Conservation (phyloP, 2,888 invertebrate genomes). For the Drosophila lutescens region DNA sequence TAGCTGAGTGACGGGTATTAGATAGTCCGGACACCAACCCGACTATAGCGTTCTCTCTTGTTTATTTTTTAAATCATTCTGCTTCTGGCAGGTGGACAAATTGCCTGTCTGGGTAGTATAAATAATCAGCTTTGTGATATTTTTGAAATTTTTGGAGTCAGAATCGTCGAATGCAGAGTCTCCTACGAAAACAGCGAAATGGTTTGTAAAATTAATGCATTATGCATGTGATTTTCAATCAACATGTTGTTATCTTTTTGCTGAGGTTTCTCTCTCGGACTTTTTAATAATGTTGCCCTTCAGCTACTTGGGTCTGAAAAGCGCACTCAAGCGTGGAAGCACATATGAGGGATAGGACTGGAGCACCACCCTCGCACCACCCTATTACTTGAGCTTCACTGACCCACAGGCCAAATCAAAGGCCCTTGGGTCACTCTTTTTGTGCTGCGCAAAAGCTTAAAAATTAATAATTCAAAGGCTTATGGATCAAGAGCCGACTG, state of each 20-base stretch:
- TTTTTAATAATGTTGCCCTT: constrained; percentile 39
- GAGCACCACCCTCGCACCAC: constrained; percentile 36
- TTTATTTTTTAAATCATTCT: constrained; percentile 37
- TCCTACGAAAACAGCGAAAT: constrained; percentile 1
- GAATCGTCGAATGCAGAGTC: constrained; percentile 6
- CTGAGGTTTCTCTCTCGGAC: constrained; percentile 30
- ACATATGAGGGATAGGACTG: constrained; percentile 39
- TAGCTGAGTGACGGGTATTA: too few relatives aligned
- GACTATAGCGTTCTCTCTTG: too few relatives aligned
- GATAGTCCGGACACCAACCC: too few relatives aligned
- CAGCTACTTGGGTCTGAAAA: constrained; percentile 72
- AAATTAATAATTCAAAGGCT: constrained; percentile 79
- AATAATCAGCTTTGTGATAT: constrained; percentile 53
- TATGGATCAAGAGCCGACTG: constrained; percentile 59
- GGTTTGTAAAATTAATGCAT: constrained; percentile 56
- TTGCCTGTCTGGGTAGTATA: constrained; percentile 50
- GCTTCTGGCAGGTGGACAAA: constrained; percentile 64
- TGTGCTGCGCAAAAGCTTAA: constrained; percentile 63
- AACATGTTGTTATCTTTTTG: constrained; percentile 39
- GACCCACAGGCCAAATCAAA: constrained; percentile 74
- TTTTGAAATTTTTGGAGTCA: constrained; percentile 13
- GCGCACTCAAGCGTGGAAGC: constrained; percentile 60
- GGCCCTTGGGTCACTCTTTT: constrained; percentile 53
- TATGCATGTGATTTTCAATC: constrained; percentile 52
- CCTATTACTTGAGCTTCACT: constrained; percentile 67